Evolutionary conservation across 2,113 vertebrate species (phyloP).

Genomic region (Menura novaehollandiae): DNA sequence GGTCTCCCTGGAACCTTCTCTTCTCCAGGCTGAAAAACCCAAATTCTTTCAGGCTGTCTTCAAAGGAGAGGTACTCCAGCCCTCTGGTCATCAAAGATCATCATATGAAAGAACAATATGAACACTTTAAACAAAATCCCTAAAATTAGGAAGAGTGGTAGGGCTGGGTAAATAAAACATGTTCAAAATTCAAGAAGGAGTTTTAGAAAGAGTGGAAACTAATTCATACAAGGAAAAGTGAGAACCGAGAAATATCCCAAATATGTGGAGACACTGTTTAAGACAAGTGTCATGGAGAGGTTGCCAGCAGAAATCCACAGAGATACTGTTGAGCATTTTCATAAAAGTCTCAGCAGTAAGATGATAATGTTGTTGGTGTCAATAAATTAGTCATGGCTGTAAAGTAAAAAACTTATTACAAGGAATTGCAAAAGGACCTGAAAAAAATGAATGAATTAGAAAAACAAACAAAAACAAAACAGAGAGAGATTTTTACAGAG

Average conservation of each 20-base stretch:
- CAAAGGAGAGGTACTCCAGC: background rate
- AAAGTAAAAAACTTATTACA: background rate
- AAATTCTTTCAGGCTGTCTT: background rate
- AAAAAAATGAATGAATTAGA: background rate
- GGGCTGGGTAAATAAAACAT: background rate
- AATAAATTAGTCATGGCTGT: background rate
- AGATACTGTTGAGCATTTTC: background rate
- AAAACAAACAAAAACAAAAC: background rate
- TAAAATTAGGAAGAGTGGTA: background rate
- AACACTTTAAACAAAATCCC: fast-evolving
- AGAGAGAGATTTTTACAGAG: background rate
- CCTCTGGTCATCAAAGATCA: background rate
- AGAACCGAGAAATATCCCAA: background rate
- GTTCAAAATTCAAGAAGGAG: background rate
- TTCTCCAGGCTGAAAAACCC: background rate
- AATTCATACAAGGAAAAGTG: background rate
- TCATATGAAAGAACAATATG: background rate
- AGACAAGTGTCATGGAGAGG: background rate
- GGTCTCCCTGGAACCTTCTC: background rate
- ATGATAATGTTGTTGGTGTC: background rate
- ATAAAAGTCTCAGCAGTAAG: background rate
- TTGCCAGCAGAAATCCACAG: background rate
- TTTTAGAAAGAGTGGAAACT: background rate
- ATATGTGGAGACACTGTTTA: background rate
- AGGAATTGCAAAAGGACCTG: background rate